phyloP scores from a whole-genome alignment of 2,888 invertebrate species.

The Entomobrya proxima region DNA sequence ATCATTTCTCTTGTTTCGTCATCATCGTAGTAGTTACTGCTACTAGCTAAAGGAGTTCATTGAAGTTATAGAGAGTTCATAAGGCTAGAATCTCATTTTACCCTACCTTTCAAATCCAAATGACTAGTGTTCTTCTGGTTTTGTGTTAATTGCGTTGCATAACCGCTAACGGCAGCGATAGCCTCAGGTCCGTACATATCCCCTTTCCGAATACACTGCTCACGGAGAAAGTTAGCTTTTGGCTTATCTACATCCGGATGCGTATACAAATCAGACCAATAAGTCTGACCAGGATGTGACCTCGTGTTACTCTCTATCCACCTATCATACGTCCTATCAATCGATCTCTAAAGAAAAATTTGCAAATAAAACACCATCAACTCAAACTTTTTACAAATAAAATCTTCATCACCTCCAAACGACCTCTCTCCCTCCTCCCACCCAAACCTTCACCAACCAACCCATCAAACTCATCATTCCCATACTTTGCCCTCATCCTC shows the following conservation, averaged over 20 bases:
- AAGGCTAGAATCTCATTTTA: too few species aligned
- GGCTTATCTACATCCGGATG: background rate
- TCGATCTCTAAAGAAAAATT: too few species aligned
- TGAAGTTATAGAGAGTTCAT: too few species aligned
- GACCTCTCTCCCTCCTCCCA: background rate
- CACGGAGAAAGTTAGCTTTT: background rate
- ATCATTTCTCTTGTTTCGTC: too few species aligned
- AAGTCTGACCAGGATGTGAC: background rate
- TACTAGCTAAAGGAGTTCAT: too few species aligned
- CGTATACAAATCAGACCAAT: background rate
- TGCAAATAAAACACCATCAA: too few species aligned
- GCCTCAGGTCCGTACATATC: constrained; percentile 40
- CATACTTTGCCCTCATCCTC: background rate
- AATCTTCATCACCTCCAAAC: background rate
- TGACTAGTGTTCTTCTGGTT: too few species aligned
- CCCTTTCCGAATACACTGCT: background rate
- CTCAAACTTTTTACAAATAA: too few species aligned
- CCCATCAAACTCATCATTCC: background rate
- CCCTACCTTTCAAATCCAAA: too few species aligned
- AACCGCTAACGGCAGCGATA: constrained; percentile 48
- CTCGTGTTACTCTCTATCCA: too few species aligned
- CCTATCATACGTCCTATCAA: too few species aligned
- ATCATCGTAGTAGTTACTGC: too few species aligned
- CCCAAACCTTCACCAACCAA: background rate
- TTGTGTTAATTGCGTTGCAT: background rate